phyloP scores from a whole-genome alignment of 2,888 invertebrate species.

The Hydriomena furcata region DNA sequence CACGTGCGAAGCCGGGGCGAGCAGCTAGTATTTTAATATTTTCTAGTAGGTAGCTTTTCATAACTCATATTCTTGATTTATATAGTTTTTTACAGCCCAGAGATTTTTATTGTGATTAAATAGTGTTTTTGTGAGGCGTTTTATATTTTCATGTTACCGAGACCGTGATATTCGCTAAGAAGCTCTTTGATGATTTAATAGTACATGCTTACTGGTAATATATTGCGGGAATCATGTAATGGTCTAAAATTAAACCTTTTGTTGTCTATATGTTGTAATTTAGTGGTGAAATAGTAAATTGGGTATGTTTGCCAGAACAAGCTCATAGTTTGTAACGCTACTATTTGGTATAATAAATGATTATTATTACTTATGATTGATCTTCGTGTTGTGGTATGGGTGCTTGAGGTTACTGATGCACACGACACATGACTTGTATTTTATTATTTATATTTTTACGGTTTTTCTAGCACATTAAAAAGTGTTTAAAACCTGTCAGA shows the following conservation, averaged over 20 bases:
- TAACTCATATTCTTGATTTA: slow-evolving; percentile 14
- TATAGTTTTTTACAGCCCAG: slow-evolving; percentile 2
- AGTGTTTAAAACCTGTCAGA: too few species aligned
- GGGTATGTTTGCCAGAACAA: neutral
- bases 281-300: neutral
- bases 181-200: slow-evolving; percentile 7
- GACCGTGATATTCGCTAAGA: neutral
- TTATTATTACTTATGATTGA: too few species aligned
- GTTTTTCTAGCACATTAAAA: too few species aligned
- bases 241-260: slow-evolving; percentile 12
- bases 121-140: slow-evolving; percentile 15
- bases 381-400: too few species aligned
- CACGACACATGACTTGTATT: too few species aligned
- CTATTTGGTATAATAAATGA: too few species aligned
- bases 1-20: too few species aligned
- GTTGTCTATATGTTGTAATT: slow-evolving; percentile 9
- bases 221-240: slow-evolving; percentile 7
- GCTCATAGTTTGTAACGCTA: neutral
- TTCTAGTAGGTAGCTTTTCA: slow-evolving; percentile 3
- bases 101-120: slow-evolving; percentile 15
- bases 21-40: neutral
- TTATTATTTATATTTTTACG: too few species aligned
- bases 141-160: slow-evolving; percentile 1
- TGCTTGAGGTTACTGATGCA: too few species aligned
- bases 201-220: neutral